Conservation (phyloP, 2,797 vertebrate species). For the Onychomys arenicola region DNA sequence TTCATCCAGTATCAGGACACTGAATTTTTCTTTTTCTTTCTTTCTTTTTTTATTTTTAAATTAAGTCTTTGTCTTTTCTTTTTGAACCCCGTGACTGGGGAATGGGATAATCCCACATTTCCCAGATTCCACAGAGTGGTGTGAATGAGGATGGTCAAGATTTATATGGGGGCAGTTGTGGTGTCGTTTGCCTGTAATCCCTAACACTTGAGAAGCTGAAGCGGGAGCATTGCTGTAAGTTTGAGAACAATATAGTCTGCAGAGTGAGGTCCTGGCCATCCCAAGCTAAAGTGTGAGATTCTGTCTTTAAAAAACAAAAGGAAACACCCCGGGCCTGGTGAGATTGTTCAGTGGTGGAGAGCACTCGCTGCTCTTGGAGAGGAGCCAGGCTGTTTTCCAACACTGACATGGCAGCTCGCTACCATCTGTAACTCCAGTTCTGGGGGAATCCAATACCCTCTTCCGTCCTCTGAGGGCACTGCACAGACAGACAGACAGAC, state of each 20-base stretch:
- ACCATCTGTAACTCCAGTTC: neutral
- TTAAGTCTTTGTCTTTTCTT: neutral
- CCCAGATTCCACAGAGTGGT: fast-evolving
- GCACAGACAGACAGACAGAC: neutral
- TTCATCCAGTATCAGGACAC: fast-evolving
- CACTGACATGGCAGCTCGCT: neutral
- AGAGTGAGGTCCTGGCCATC: neutral
- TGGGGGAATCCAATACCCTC: neutral
- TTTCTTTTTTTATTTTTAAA: neutral
- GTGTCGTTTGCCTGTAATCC: neutral
- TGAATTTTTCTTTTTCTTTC: neutral
- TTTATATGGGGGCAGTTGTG: neutral
- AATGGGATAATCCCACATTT: fast-evolving
- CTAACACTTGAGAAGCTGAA: neutral
- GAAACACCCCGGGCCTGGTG: neutral
- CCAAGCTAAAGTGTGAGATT: neutral
- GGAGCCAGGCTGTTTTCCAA: neutral
- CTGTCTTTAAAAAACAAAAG: neutral
- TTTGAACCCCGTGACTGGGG: neutral
- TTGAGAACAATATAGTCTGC: neutral
- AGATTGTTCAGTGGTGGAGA: neutral
- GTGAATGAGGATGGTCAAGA: neutral
- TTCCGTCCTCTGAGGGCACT: neutral
- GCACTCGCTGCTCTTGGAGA: neutral
- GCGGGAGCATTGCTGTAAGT: neutral